These are phyloP conservation scores for Mesembrinibis cayennensis DNA, from an alignment of 2,113 vertebrate genomes.

Conservation along the genomic window DNA sequence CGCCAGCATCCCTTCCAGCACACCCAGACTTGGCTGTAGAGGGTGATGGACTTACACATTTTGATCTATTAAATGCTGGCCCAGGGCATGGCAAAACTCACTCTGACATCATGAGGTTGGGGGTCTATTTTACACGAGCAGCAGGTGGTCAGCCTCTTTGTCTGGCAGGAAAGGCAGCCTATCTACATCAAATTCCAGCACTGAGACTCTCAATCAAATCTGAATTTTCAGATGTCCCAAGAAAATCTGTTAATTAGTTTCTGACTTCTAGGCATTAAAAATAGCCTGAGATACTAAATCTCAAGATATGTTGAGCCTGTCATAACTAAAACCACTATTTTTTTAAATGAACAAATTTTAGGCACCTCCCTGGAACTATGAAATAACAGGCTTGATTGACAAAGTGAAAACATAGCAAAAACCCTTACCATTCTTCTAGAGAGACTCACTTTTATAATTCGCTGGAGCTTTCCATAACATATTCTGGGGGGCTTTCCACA, in stretches of 20 bases:
- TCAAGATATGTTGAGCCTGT: background rate
- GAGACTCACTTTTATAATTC: background rate
- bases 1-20: background rate
- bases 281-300: background rate
- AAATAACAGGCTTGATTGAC: background rate
- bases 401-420: background rate
- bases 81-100: background rate
- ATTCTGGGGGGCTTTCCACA: background rate
- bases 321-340: background rate
- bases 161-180: background rate
- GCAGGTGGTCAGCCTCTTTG: background rate
- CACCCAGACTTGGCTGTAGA: background rate
- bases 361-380: background rate
- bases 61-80: background rate
- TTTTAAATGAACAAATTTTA: background rate
- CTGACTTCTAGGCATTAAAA: background rate
- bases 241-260: background rate
- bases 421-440: background rate
- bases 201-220: background rate
- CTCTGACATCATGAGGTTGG: conserved; percentile 12
- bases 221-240: conserved; percentile 13
- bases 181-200: conserved; percentile 39
- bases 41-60: background rate
- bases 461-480: background rate
- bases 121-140: conserved; percentile 13